A percentile compares a stretch with the other conserved stretches of the same genome.
Evolutionary conservation across 2,797 vertebrate species (phyloP).

Genomic region (Pseudochirops cupreus): DNA sequence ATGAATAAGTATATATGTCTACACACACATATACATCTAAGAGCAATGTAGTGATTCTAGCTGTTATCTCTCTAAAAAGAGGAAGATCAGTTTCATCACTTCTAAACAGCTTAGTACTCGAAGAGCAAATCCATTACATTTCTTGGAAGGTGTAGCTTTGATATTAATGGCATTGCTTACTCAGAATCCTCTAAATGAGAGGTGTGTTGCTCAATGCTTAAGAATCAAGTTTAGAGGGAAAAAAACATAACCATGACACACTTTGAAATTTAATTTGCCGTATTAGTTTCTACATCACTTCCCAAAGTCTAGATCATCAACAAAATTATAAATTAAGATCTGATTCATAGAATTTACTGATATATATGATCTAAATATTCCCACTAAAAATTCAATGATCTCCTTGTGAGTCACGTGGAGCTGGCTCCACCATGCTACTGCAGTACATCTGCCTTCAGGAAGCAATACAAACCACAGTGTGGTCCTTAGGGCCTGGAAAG

Average conservation of each 20-base stretch:
- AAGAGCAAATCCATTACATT: not conserved
- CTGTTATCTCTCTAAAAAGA: not conserved
- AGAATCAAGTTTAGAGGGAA: not conserved
- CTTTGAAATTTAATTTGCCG: not conserved
- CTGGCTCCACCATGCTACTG: rapidly evolving
- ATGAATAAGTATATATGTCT: not conserved
- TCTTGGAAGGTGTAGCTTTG: not conserved
- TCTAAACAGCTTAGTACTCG: not conserved
- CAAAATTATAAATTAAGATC: not conserved
- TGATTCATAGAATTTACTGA: not conserved
- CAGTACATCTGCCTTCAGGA: not conserved
- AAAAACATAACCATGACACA: not conserved
- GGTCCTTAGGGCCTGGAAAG: not conserved
- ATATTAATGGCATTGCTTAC: not conserved
- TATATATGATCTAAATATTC: not conserved
- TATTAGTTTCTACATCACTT: not conserved
- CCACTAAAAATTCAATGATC: not conserved
- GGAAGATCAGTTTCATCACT: not conserved
- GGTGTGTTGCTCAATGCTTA: not conserved
- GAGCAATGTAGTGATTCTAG: too few relatives aligned
- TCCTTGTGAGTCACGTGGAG: not conserved
- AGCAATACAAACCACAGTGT: not conserved
- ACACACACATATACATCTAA: too few relatives aligned
- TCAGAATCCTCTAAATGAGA: not conserved
- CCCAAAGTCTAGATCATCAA: not conserved